phyloP scores from a whole-genome alignment of 2,113 vertebrate species.

The Thamnaconus septentrionalis region DNA sequence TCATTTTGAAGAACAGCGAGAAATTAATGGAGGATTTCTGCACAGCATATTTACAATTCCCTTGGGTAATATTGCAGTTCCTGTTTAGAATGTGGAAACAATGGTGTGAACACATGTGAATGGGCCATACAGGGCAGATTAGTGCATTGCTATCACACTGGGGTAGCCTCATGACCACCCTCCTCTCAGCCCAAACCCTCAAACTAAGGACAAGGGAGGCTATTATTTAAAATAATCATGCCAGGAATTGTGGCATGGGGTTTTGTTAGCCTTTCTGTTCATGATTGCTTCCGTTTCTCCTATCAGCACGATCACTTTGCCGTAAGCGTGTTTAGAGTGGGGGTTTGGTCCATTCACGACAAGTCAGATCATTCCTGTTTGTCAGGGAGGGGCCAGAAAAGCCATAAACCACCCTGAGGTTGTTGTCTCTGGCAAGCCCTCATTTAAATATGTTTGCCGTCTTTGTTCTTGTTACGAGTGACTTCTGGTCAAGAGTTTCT shows the following conservation, averaged over 20 bases:
- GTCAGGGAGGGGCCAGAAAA: slow-evolving; percentile 41
- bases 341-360: slow-evolving; percentile 11
- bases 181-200: slow-evolving; percentile 51
- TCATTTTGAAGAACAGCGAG: slow-evolving; percentile 17
- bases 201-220: slow-evolving; percentile 60
- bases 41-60: slow-evolving; percentile 37
- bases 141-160: slow-evolving; percentile 63
- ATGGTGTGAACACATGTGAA: slow-evolving; percentile 65
- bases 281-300: slow-evolving; percentile 3
- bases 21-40: slow-evolving; percentile 30
- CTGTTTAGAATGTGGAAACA: slow-evolving; percentile 65
- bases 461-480: slow-evolving; percentile 57
- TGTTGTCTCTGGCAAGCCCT: slow-evolving; percentile 30
- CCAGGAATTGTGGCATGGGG: slow-evolving; percentile 31
- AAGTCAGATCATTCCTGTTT: slow-evolving; percentile 45
- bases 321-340: slow-evolving; percentile 20
- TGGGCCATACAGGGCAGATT: slow-evolving; percentile 64
- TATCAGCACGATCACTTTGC: slow-evolving; percentile 21
- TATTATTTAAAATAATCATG: slow-evolving; percentile 54
- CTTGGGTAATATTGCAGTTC: slow-evolving; percentile 48
- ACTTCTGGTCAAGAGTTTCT: slow-evolving; percentile 29
- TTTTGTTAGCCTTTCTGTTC: slow-evolving; percentile 31
- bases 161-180: slow-evolving; percentile 65
- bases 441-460: slow-evolving; percentile 63
- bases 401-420: slow-evolving; percentile 61